Evolutionary conservation across 2,797 vertebrate species (phyloP).

Genomic region (Cryptoblepharus egeriae): DNA sequence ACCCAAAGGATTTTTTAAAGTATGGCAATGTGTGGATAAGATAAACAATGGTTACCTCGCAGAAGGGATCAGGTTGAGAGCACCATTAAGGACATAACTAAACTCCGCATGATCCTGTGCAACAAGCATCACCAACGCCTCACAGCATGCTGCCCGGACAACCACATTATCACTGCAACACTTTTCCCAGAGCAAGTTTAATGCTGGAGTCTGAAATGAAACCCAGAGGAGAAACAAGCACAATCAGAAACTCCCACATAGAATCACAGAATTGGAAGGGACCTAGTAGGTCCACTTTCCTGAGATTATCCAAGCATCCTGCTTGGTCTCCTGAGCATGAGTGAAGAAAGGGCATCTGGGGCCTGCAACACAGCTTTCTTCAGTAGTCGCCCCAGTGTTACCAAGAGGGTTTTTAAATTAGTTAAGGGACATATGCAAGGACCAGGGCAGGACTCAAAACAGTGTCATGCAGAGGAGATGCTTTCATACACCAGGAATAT

Average conservation of each 20-base stretch:
- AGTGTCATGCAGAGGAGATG: no score
- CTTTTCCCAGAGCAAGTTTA: conserved; percentile 92
- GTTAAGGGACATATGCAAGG: no score
- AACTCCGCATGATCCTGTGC: conserved; percentile 90
- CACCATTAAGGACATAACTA: conserved; percentile 83
- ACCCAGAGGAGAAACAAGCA: conserved; percentile 17
- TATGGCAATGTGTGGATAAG: background rate
- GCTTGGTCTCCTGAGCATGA: no score
- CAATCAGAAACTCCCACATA: background rate
- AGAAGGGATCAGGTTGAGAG: conserved; percentile 92
- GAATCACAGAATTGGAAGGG: no score
- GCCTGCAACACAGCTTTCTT: background rate
- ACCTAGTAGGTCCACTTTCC: background rate
- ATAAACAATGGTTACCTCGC: conserved; percentile 81
- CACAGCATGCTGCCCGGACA: conserved; percentile 88
- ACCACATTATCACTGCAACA: conserved; percentile 84
- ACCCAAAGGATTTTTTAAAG: background rate
- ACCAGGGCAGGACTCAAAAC: no score
- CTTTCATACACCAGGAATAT: background rate
- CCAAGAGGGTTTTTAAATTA: no score
- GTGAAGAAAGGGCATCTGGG: background rate
- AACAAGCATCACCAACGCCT: conserved; percentile 89
- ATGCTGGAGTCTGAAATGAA: conserved; percentile 83
- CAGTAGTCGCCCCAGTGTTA: no score
- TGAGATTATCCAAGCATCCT: background rate